Evolutionary conservation across 2,888 invertebrate species (phyloP), one percentile per base, ranked within the genome.

Genomic region (Tenthredo livida): DNA sequence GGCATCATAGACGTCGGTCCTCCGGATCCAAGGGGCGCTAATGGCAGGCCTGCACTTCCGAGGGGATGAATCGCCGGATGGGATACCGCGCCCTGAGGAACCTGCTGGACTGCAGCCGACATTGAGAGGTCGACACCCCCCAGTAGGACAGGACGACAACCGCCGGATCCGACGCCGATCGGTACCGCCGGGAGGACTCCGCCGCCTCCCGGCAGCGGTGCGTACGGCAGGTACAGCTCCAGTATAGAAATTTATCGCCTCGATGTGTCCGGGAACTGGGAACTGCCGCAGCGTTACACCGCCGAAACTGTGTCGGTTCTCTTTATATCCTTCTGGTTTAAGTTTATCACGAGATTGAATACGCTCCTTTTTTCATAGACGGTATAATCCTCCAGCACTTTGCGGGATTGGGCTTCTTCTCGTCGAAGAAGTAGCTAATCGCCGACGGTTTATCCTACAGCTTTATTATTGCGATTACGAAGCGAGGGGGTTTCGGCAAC

Each of bases 201-300:
- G 88, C 93, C 92, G 88, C 93, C 92, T 89, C 92, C 93, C 92
- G 93, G 92, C 93, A 93, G 93, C 91, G 93, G 93, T 89, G 92
- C 92, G 91, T 93, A 93, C 87, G 93, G 93, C 91, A 93, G 89
- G 87, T 92, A 93, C 92, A 93, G 93, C 93, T 93, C 93, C 93
- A 93, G 93, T 91, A 90, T 92, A 91, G 89, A 86, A 87, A 54
- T 47, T 37, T 50, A 7, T 7, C 15, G 10, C 21, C n/a, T 47
- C 50, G 2, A n/a, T 37, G 2, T 2, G 3, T 43, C 72, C 17
- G n/a, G n/a, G n/a, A n/a, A n/a, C n/a, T n/a, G n/a, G n/a, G n/a
- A n/a, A n/a, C n/a, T n/a, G n/a, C n/a, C n/a, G n/a, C n/a, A n/a
- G n/a, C n/a, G n/a, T n/a, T n/a, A 29, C 29, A 29, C 1, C 29